Evolutionary conservation across 2,888 invertebrate genomes (phyloP).

Genomic region (Megastigmus dorsalis): DNA sequence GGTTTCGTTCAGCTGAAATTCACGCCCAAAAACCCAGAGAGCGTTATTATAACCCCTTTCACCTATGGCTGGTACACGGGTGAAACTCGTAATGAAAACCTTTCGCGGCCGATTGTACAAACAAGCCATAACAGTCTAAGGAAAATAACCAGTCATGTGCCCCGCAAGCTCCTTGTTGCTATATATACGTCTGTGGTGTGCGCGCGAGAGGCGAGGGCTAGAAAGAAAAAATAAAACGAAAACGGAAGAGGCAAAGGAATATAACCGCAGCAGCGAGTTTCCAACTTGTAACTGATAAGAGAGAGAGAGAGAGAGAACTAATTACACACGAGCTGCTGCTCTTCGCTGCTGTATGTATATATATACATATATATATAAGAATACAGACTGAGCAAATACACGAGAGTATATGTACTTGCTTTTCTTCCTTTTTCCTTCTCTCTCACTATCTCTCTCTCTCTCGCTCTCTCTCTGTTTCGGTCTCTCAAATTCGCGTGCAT

Average conservation of each 20-base stretch:
- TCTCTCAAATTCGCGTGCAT: too few species aligned
- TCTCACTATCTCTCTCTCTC: neutral
- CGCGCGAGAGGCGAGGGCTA: too few species aligned
- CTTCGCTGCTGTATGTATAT: neutral
- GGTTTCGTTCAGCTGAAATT: too few species aligned
- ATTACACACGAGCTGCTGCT: constrained; percentile 18
- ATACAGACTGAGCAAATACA: neutral
- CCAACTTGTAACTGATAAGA: constrained; percentile 20
- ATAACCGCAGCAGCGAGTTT: neutral
- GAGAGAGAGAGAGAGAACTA: constrained; percentile 40
- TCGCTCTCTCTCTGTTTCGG: neutral
- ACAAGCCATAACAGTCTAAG: too few species aligned
- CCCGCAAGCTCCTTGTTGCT: constrained; percentile 2
- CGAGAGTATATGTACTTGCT: neutral
- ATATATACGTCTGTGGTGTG: too few species aligned
- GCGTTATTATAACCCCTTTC: too few species aligned
- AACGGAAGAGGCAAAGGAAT: neutral
- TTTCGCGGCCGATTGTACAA: constrained; percentile 11
- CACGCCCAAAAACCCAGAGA: too few species aligned
- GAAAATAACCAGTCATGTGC: neutral
- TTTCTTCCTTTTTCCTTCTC: neutral
- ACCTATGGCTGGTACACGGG: neutral
- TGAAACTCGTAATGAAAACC: constrained; percentile 29
- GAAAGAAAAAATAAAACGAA: neutral
- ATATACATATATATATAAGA: neutral